Base-by-base conservation (phyloP, 2,797 vertebrate species). In the Melanotaenia nigrans region DNA sequence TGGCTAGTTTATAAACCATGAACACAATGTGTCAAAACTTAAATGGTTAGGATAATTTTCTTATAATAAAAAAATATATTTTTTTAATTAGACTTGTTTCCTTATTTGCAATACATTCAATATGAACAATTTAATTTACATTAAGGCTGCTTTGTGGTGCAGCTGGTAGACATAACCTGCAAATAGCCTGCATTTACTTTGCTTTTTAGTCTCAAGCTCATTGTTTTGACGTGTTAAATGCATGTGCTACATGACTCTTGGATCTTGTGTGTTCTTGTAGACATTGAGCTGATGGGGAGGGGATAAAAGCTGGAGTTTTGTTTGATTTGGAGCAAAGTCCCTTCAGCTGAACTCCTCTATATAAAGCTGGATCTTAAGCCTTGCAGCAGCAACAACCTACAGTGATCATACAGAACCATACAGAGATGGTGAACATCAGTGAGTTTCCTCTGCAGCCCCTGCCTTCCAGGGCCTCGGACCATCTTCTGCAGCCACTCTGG, bases 401-500 rank as follows among this genome's bases (percentile, higher is more conserved):
- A 73, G 35, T 22, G 24, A 30, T 30, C 28, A 30, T 30, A 30
- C 28, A 30, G 28, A 30, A 30, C 63, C 24, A 16, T 65, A 66
- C 25, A 38, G 38, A 77, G n/a, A 94, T 93, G 93, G 18, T 72
- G 71, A 93, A 93, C 87, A 74, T 86, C 74, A 91, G 65, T 4
- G 58, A 73, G 49, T 55, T 71, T 3, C 68, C 61, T 38, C 55
- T 86, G 70, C 63, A 73, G 62, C 68, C 79, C 53, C 71, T 77
- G 45, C 77, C 68, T 20, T 73, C 53, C 70, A 61, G 49, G 33
- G 12, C 71, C 30, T 89, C 91, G 0, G 74, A 85, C 53, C 47
- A 40, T 36, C 62, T 94, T 11, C 91, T 95, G 57, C 93, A 94
- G 79, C 93, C 91, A 1, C 6, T 92, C 36, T 93, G 92, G 93